Conservation (phyloP, 2,797 vertebrate species). For the Chanos chanos region DNA sequence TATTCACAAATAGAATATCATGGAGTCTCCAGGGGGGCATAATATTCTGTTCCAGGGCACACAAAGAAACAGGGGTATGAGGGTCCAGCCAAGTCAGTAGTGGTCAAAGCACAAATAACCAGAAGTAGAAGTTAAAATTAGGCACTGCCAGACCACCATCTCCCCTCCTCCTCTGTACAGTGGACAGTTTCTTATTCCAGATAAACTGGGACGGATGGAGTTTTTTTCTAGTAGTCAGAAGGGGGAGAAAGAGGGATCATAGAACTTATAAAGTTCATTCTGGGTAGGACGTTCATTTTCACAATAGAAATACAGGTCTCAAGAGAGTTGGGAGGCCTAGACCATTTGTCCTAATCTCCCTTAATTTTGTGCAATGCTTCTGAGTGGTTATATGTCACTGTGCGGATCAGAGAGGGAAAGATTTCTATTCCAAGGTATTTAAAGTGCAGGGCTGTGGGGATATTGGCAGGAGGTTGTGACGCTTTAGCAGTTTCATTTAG, state of each 20-base stretch:
- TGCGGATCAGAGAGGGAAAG: not conserved
- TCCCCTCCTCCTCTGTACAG: not conserved
- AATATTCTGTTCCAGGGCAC: conserved; percentile 20
- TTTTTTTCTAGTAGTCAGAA: conserved; percentile 2
- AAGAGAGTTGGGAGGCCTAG: not conserved
- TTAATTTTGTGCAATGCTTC: not conserved
- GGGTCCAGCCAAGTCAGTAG: conserved; percentile 30
- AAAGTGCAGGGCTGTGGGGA: conserved; percentile 6
- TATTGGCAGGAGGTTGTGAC: not conserved
- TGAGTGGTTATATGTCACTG: not conserved
- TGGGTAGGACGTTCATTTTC: conserved; percentile 14
- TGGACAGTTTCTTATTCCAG: conserved; percentile 22
- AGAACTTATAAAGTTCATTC: conserved; percentile 1
- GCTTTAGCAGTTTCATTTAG: not conserved
- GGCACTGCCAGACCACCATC: conserved; percentile 8
- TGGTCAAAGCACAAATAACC: conserved; percentile 15
- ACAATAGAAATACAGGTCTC: not conserved
- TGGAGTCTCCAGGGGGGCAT: conserved; percentile 20
- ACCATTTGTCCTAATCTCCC: not conserved
- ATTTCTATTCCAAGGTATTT: conserved; percentile 13
- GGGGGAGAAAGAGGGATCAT: conserved; percentile 8
- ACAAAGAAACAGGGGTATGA: conserved; percentile 17
- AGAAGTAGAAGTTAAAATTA: conserved; percentile 35
- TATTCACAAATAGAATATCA: conserved; percentile 8
- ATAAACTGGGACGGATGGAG: conserved; percentile 19